Conservation (phyloP, 1,140 invertebrate species). For the Cherax quadricarinatus region DNA sequence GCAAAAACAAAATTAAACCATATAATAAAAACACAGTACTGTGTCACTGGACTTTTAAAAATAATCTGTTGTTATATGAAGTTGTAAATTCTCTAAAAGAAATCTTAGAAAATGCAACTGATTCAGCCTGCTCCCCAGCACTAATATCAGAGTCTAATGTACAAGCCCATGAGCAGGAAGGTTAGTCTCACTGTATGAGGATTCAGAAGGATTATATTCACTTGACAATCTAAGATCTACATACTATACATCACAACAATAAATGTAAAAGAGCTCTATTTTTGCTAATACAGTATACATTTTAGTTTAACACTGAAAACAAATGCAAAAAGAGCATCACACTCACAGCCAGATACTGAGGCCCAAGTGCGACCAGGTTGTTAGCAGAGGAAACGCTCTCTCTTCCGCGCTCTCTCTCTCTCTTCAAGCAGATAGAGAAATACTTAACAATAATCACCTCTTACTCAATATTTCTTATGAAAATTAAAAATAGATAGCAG, state of each 20-base stretch:
- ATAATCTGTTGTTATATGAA: too few species aligned
- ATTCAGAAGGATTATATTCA: background rate
- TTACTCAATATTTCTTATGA: background rate
- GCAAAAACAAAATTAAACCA: too few species aligned
- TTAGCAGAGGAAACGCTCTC: conserved; percentile 78
- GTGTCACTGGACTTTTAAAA: too few species aligned
- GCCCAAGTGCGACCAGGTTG: conserved; percentile 75
- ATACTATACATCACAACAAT: background rate
- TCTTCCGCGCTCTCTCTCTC: conserved; percentile 66
- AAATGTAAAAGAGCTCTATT: conserved; percentile 2
- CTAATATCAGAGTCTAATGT: background rate
- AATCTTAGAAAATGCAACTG: too few species aligned
- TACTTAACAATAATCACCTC: conserved; percentile 19
- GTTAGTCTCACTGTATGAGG: background rate
- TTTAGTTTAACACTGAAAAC: background rate
- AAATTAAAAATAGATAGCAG: background rate
- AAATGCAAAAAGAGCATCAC: conserved; percentile 36
- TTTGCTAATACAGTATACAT: background rate
- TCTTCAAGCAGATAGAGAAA: conserved; percentile 62
- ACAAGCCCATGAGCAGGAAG: background rate
- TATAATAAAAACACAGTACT: too few species aligned
- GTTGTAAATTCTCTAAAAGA: too few species aligned
- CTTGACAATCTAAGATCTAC: background rate
- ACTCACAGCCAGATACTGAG: conserved; percentile 80
- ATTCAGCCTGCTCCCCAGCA: background rate